Evolutionary conservation across 2,888 invertebrate species (phyloP), one percentile per base, ranked within the genome.

Genomic region (Vannuccia rotundouncinata): DNA sequence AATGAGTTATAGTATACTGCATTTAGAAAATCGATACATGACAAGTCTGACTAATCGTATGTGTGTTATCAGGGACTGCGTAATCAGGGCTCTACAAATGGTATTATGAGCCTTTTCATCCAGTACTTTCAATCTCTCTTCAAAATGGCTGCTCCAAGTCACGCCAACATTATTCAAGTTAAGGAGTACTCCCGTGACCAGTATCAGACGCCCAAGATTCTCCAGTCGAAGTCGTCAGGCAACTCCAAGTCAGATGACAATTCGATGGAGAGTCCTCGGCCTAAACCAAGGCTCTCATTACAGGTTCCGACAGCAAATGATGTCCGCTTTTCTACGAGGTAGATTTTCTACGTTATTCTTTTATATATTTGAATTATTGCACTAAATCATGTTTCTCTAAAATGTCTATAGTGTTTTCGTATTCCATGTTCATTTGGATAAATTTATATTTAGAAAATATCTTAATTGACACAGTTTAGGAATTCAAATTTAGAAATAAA

Each of bases 51-150:
- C n/a, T n/a, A n/a, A n/a, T n/a, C n/a, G n/a, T n/a, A n/a, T n/a
- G n/a, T n/a, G n/a, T n/a, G n/a, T n/a, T n/a, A n/a, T 13, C 78
- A 84, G 74, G 89, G 89, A 2, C 84, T 89, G 45, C 86, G 85
- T 82, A 88, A 89, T 82, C 89, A 89, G 83, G 87, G 88, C 22
- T 84, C 87, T 17, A 88, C 88, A 78, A 89, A 89, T 83, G 86
- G 88, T 83, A 85, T 88, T 76, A 87, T 87, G 74, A 85, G 86
- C 25, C 85, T 86, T 75, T 88, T 89, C 83, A 88, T 89, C 82
- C 83, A 83, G 25, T 66, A 66, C 25, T 66, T 66, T 66, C 66
- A 17, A 27, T 66, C 66, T 27, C 25, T 66, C 2, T 66, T 66
- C 22, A 66, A 66, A 66, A 66, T 66, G 66, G 66, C 66, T 22